phyloP scores from a whole-genome alignment of 2,113 vertebrate genomes.

The Microcebus lehilahytsara region DNA sequence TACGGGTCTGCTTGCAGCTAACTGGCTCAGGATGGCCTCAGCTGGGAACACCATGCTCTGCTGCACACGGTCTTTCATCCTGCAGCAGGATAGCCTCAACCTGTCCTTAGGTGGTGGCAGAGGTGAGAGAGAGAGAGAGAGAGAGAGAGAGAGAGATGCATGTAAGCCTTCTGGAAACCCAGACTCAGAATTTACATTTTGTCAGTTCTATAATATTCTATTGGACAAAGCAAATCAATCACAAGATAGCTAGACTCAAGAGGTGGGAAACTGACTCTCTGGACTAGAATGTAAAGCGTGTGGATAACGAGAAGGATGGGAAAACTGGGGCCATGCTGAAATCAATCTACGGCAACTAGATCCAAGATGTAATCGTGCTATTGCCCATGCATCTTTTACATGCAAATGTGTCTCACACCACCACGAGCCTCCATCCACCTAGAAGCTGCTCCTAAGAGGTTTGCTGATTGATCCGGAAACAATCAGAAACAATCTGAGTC shows the following conservation, averaged over 20 bases:
- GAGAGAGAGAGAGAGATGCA: neutral
- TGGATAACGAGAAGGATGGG: neutral
- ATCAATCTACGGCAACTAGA: neutral
- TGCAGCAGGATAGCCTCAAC: neutral
- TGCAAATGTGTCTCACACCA: neutral
- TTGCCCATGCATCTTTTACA: neutral
- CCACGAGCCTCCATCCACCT: neutral
- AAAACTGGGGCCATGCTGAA: neutral
- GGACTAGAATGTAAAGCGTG: neutral
- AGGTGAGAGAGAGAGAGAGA: neutral
- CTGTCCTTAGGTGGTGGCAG: neutral
- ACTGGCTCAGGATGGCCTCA: neutral
- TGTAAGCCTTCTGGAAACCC: neutral
- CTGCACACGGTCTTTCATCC: neutral
- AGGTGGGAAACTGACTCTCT: neutral
- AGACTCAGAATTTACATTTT: neutral
- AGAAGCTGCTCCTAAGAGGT: conserved; percentile 16
- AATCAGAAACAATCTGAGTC: neutral
- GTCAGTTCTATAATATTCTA: neutral
- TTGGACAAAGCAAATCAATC: neutral
- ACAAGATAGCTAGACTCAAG: neutral
- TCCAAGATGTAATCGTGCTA: neutral
- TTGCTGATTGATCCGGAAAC: conserved; percentile 44
- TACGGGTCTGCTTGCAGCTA: neutral
- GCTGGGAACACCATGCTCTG: neutral